Percentiles rank a stretch among this genome's conserved stretches.
Evolutionary conservation across 1,140 invertebrate genomes (phyloP).

Genomic region (Ericerus pela): DNA sequence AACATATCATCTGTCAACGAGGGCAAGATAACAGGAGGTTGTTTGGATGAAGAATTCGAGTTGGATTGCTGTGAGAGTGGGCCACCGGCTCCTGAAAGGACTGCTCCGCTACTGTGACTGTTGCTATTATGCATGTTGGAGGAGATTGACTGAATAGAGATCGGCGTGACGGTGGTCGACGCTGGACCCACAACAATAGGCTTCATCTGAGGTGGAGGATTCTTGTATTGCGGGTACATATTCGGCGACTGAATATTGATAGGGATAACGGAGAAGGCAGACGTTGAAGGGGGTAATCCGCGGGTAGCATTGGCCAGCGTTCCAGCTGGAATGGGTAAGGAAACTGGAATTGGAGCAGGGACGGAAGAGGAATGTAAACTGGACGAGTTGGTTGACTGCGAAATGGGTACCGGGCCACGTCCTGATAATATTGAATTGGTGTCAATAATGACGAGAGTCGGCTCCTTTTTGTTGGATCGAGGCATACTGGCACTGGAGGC

Average conservation of each 20-base stretch:
- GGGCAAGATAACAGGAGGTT: slow-evolving; percentile 43
- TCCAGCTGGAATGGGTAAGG: slow-evolving; percentile 25
- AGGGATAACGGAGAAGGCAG: slow-evolving; percentile 22
- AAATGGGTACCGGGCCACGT: slow-evolving; percentile 39
- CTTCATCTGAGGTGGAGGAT: slow-evolving; percentile 18
- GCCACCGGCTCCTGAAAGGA: not conserved
- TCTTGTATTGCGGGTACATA: slow-evolving; percentile 33
- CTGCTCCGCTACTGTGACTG: not conserved
- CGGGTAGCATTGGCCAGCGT: slow-evolving; percentile 34
- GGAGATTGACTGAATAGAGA: slow-evolving; percentile 1
- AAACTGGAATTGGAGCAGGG: slow-evolving; percentile 16
- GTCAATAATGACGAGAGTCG: slow-evolving; percentile 61
- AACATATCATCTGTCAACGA: slow-evolving; percentile 77
- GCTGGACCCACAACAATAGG: slow-evolving; percentile 13
- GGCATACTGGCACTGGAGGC: slow-evolving; percentile 38
- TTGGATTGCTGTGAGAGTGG: slow-evolving; percentile 26
- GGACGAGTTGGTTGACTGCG: slow-evolving; percentile 17
- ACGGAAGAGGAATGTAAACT: not conserved
- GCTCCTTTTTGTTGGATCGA: slow-evolving; percentile 49
- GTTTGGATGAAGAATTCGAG: slow-evolving; percentile 34
- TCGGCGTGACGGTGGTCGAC: slow-evolving; percentile 28
- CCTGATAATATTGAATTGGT: slow-evolving; percentile 54
- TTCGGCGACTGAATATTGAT: slow-evolving; percentile 36
- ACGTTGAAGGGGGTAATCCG: slow-evolving; percentile 25
- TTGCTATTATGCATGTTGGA: not conserved